Evolutionary conservation across 92 coral and sea anemone genomes (phyloP).

Genomic region (Parazoanthus swiftii): DNA sequence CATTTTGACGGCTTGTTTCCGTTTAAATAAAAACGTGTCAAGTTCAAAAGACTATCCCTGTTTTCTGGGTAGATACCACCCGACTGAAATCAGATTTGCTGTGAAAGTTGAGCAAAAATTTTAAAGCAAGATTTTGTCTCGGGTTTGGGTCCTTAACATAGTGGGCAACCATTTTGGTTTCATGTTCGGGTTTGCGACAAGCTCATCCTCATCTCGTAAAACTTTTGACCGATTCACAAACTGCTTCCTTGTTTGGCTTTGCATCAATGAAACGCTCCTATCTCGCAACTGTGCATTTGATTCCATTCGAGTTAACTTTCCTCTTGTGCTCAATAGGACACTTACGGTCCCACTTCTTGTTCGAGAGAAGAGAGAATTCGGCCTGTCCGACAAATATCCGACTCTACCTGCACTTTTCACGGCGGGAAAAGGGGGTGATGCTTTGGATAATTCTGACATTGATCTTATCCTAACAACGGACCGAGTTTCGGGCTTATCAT

Average conservation of each 20-base stretch:
- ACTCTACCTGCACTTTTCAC: neutral
- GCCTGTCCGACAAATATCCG: constrained; percentile 13
- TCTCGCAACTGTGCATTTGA: neutral
- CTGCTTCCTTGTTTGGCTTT: neutral
- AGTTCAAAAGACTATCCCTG: neutral
- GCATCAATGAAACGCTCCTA: neutral
- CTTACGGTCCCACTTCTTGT: neutral
- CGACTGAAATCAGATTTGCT: neutral
- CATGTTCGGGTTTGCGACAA: constrained; percentile 22
- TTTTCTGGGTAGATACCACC: neutral
- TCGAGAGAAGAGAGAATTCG: neutral
- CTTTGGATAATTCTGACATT: constrained; percentile 10
- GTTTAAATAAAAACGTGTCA: neutral
- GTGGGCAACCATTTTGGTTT: constrained; percentile 42
- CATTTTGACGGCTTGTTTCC: neutral
- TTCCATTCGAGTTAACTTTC: neutral
- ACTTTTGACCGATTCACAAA: constrained; percentile 27
- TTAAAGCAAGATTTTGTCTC: neutral
- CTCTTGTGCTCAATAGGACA: neutral
- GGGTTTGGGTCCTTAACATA: constrained; percentile 19
- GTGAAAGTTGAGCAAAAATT: neutral
- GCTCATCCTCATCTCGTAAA: constrained; percentile 28
- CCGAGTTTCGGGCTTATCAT: neutral
- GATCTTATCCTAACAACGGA: neutral
- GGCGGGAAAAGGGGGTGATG: constrained; percentile 27